A percentile compares a stretch with the other conserved stretches of the same genome.
Evolutionary conservation across 2,888 invertebrate species (phyloP).

Genomic region (Drosophila colorata): DNA sequence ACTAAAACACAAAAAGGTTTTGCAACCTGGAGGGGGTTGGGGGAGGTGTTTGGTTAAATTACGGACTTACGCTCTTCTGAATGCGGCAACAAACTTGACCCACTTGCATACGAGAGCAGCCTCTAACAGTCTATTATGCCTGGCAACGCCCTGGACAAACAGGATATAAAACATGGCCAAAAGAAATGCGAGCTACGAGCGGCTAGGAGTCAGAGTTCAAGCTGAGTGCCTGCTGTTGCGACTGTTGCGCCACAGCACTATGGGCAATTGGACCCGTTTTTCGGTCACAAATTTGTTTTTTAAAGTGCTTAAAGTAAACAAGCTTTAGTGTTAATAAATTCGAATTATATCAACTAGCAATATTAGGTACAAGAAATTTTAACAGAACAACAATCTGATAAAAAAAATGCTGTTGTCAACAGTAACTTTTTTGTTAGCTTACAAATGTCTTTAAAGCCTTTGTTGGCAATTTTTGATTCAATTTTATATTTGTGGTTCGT

Average conservation of each 20-base stretch:
- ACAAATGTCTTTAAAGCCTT: no score
- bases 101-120: slow-evolving; percentile 24
- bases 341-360: no score
- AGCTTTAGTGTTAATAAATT: no score
- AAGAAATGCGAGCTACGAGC: slow-evolving; percentile 8
- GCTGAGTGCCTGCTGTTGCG: slow-evolving; percentile 37
- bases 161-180: slow-evolving; percentile 29
- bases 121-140: slow-evolving; percentile 19
- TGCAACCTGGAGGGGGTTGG: not conserved
- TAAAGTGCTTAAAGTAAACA: no score
- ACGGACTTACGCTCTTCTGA: not conserved
- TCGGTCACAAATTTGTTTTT: no score
- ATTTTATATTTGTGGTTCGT: no score
- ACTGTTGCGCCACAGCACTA: slow-evolving; percentile 12
- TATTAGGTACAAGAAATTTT: no score
- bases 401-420: no score
- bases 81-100: slow-evolving; percentile 35
- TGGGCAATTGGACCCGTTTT: no score
- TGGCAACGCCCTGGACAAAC: slow-evolving; percentile 2
- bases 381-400: no score
- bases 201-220: slow-evolving; percentile 27
- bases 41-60: not conserved
- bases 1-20: not conserved
- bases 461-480: no score
- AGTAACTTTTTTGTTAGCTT: no score